Evolutionary conservation across 2,113 vertebrate genomes (phyloP).

Genomic region (Hypomesus transpacificus): DNA sequence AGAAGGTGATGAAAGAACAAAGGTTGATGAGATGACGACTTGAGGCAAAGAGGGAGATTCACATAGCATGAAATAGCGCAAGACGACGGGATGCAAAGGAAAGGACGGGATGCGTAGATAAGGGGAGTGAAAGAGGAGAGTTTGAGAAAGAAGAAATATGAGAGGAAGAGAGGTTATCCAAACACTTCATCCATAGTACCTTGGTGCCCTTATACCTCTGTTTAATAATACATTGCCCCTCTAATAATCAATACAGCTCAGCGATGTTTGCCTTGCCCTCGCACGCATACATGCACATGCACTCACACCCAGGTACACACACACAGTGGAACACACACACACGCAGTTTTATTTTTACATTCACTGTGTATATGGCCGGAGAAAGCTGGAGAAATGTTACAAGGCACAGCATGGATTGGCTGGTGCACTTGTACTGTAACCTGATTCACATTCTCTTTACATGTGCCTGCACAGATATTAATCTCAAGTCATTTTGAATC

Average conservation of each 20-base stretch:
- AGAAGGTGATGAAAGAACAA: no score
- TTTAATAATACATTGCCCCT: slow-evolving; percentile 11
- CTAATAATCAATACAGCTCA: slow-evolving; percentile 2
- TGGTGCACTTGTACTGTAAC: background rate
- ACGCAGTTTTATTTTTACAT: background rate
- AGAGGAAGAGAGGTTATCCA: background rate
- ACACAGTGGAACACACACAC: background rate
- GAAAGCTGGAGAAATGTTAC: no score
- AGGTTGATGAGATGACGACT: background rate
- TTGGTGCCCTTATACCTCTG: background rate
- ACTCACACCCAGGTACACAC: background rate
- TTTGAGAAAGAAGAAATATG: background rate
- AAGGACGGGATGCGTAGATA: background rate
- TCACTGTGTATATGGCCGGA: background rate
- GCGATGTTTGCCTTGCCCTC: background rate
- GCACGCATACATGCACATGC: slow-evolving; percentile 13
- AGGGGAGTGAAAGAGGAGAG: background rate
- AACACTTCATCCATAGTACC: background rate
- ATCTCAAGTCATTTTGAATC: no score
- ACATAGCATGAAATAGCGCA: background rate
- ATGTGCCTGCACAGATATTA: no score
- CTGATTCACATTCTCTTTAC: background rate
- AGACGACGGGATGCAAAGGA: background rate
- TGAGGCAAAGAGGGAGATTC: background rate
- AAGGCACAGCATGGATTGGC: background rate